These are phyloP conservation scores for Luffia ferchaultella DNA, from an alignment of 2,888 invertebrate genomes.

Conservation along the genomic window DNA sequence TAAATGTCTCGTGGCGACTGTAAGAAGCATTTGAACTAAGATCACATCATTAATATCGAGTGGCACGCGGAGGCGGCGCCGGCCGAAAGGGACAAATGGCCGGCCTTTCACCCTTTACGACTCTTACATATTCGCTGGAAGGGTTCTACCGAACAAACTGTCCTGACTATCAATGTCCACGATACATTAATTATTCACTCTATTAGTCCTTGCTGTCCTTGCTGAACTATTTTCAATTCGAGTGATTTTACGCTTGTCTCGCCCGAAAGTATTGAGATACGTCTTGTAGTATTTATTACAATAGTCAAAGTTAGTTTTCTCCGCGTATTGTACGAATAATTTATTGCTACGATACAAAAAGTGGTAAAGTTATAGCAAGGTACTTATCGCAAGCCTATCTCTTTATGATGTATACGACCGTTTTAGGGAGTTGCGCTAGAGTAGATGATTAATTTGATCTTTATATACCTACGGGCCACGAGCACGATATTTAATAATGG, in stretches of 20 bases:
- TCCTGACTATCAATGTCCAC: neutral
- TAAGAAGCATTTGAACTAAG: slow-evolving; percentile 53
- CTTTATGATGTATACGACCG: neutral
- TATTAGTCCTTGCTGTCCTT: neutral
- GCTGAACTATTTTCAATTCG: slow-evolving; percentile 8
- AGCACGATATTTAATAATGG: neutral
- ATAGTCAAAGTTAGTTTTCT: no score
- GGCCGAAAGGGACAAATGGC: slow-evolving; percentile 43
- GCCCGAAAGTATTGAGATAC: neutral
- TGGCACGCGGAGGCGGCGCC: slow-evolving; percentile 48
- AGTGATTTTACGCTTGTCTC: slow-evolving; percentile 14
- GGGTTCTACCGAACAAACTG: neutral
- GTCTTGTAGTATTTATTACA: neutral
- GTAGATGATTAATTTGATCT: neutral
- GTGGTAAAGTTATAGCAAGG: no score
- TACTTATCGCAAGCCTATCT: no score
- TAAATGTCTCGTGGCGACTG: slow-evolving; percentile 49
- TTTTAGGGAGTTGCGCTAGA: neutral
- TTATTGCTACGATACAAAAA: neutral
- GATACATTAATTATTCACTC: neutral
- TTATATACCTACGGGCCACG: neutral
- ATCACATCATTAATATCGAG: slow-evolving; percentile 64
- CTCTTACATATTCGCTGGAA: slow-evolving; percentile 21
- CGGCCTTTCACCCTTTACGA: slow-evolving; percentile 58
- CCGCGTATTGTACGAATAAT: no score